Conservation (phyloP, 2,113 vertebrate genomes). For the Procapra przewalskii region DNA sequence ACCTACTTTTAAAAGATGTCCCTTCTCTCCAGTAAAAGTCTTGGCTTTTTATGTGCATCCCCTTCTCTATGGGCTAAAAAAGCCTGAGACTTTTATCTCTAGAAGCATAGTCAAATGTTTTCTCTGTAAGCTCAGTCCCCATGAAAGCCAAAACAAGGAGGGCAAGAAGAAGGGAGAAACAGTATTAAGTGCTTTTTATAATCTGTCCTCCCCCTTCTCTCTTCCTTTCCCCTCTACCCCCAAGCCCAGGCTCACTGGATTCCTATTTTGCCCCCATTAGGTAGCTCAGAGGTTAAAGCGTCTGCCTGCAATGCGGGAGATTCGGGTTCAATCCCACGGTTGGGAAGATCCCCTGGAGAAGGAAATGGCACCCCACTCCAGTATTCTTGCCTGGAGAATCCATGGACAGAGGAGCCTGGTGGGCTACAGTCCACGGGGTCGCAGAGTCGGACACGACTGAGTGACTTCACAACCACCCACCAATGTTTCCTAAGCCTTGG, state of each 20-base stretch:
- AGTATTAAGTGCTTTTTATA: not conserved
- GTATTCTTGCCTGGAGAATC: no score
- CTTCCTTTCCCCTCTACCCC: rapidly evolving
- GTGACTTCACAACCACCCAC: no score
- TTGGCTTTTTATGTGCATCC: not conserved
- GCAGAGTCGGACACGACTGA: no score
- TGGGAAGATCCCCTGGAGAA: no score
- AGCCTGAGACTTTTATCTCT: not conserved
- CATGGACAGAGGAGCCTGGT: no score
- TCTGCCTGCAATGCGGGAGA: rapidly evolving
- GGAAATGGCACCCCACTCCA: no score
- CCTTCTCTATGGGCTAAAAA: not conserved
- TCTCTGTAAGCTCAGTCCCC: not conserved
- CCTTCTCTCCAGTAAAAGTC: not conserved
- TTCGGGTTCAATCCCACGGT: no score
- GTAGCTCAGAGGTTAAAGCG: no score
- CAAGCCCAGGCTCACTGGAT: not conserved
- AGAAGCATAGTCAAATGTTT: not conserved
- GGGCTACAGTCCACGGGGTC: no score
- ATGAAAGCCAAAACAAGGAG: not conserved
- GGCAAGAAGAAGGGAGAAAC: not conserved
- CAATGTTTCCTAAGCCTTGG: not conserved
- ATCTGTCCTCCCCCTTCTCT: rapidly evolving
- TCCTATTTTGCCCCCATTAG: not conserved
- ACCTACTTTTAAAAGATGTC: not conserved